Base-by-base conservation (phyloP, 1,140 invertebrate species). In the Listronotus oregonensis region DNA sequence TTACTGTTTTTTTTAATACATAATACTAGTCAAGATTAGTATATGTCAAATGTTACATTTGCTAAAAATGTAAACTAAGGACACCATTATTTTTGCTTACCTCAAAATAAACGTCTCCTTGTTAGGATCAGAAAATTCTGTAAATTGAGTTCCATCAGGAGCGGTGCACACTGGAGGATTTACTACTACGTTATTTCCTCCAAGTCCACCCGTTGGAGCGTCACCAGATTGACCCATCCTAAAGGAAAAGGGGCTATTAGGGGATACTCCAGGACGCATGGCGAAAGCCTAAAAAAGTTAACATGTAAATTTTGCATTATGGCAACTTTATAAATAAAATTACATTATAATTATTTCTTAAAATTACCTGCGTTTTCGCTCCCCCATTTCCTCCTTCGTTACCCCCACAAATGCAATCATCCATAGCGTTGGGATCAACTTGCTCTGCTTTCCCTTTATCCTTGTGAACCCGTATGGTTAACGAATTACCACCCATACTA, bases 391-490 rank as follows among this genome's bases (percentile, higher is more conserved):
- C 60, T 18, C 37, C 37, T 12, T 51, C 40, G 17, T 17, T 21
- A 8, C 55, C 49, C 3, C 55, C 58, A 18, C 54, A 65, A 32
- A 37, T 58, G 37, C 63, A 58, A 44, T 65, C 18, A 18, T 52
- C 56, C 18, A n/a, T 12, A 3, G 54, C 47, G 14, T 69, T 64
- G 14, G 54, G 58, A 50, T 70, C 67, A 0, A 67, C 44, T 31
- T 72, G 58, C 55, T 79, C 76, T 1, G 71, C 52, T 62, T 68
- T 75, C 3, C 67, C 60, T 18, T 73, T 75, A 37, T 79, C 76
- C 58, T 78, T 79, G 44, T 78, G 78, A 6, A 79, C 73, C 27
- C 78, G 60, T 12, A 80, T 78, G 11, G 73, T 80, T 8, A 80
- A 56, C 17, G 73, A 72, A 56, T 80, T 80, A n/a, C 75, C 75